Conservation (phyloP, 2,888 invertebrate species). For the Helobdella robusta region DNA sequence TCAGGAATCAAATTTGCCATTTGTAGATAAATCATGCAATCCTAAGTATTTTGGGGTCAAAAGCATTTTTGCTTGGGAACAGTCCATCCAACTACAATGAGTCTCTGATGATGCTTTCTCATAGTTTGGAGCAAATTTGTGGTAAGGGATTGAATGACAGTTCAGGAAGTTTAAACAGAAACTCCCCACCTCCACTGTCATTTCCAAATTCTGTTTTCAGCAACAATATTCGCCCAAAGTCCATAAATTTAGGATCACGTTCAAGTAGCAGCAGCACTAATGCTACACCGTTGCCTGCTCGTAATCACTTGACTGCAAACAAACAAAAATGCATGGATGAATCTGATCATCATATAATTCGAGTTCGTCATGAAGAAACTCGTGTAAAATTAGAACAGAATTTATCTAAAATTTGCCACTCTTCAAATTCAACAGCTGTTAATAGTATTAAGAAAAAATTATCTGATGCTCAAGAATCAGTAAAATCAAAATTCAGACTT, state of each 20-base stretch:
- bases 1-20: no score
- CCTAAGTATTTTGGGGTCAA: no score
- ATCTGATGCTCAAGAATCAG: slow-evolving; percentile 18
- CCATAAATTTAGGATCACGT: no score
- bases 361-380: slow-evolving; percentile 21
- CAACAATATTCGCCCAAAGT: neutral
- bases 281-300: neutral
- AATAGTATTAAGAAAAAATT: slow-evolving; percentile 13
- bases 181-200: neutral
- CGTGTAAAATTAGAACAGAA: slow-evolving; percentile 10
- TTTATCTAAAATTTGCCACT: slow-evolving; percentile 13
- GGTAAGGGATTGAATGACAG: slow-evolving; percentile 3
- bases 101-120: slow-evolving; percentile 18
- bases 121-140: slow-evolving; percentile 22
- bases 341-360: neutral
- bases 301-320: no score
- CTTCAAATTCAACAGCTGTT: neutral
- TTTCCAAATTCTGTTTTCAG: neutral
- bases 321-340: neutral
- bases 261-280: neutral
- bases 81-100: slow-evolving; percentile 14
- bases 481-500: slow-evolving; percentile 17
- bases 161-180: neutral
- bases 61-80: no score
- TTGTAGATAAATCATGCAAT: no score